Conservation (phyloP, 2,113 vertebrate species). For the Polypterus senegalus region DNA sequence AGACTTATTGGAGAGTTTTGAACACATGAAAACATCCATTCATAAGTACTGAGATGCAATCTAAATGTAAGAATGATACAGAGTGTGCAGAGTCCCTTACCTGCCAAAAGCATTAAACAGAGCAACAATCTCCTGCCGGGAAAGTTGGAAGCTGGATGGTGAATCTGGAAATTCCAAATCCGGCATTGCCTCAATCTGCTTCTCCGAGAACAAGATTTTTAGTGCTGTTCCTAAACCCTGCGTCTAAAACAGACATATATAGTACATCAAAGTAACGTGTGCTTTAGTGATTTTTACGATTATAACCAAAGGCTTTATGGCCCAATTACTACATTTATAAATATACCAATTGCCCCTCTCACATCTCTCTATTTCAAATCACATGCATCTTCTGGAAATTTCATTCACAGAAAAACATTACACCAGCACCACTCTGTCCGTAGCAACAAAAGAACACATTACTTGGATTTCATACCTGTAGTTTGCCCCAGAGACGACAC, state of each 20-base stretch:
- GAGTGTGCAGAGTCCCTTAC: constrained; percentile 34
- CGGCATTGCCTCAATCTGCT: constrained; percentile 67
- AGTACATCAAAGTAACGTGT: not conserved
- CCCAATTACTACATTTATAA: too few relatives aligned
- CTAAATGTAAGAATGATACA: not conserved
- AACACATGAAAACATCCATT: constrained; percentile 13
- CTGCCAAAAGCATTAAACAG: constrained; percentile 87
- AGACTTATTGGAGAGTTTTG: constrained; percentile 11
- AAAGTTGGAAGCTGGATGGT: constrained; percentile 66
- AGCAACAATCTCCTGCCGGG: constrained; percentile 79
- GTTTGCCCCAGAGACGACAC: constrained; percentile 86
- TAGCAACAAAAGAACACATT: not conserved
- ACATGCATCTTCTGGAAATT: too few relatives aligned
- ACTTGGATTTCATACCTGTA: constrained; percentile 56
- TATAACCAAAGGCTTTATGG: too few relatives aligned
- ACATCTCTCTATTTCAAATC: too few relatives aligned
- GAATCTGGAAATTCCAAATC: constrained; percentile 36
- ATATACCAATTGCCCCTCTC: too few relatives aligned
- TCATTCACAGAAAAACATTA: too few relatives aligned
- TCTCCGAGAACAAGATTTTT: constrained; percentile 85
- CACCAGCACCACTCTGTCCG: too few relatives aligned
- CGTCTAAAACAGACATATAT: constrained; percentile 44
- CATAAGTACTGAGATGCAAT: not conserved
- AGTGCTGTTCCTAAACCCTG: constrained; percentile 82
- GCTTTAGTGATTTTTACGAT: too few relatives aligned